Base-by-base conservation (phyloP, 2,888 invertebrate genomes). In the Acheta domesticus region DNA sequence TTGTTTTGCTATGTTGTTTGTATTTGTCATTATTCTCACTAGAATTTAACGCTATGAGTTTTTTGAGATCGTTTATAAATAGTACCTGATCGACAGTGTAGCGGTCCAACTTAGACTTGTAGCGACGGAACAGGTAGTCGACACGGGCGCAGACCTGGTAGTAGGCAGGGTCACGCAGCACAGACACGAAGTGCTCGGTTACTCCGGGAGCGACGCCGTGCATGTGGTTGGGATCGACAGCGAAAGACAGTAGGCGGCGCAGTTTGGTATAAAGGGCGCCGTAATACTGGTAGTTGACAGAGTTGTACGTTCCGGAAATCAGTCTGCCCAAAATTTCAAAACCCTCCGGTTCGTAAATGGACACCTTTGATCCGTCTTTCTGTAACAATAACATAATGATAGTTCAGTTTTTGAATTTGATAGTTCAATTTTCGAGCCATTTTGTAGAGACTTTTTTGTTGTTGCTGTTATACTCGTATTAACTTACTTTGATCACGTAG, bases 321-420 rank as follows among this genome's bases (percentile, higher is more conserved):
- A 93, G 83, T 83, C 90, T 62, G 12, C 81, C 80, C 48, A 81
- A 77, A 12, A 76, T 79, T 75, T 82, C 76, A 75, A 82, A 81
- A 14, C 82, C 82, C 16, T 50, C 21, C 1, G 79, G 75, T 77
- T 79, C 73, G 79, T 81, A 80, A 49, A 82, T 73, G 49, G 78
- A 75, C 76, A 49, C 62, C n/a, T 12, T 62, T 62, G 62, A 19
- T 0, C 62, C 62, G n/a, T 62, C 62, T 62, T 12, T 62, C 62
- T 62, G 62, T n/a, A n/a, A 62, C 62, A 62, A 16, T 36, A 36
- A 36, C 1, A 36, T 8, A 36, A 36, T 36, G 5, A 8, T 36
- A 5, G 36, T 36, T 36, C 36, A 36, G 36, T 36, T 36, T 36
- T 36, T n/a, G n/a, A n/a, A n/a, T n/a, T n/a, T n/a, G n/a, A n/a